Evolutionary conservation across 2,888 invertebrate genomes (phyloP), one percentile per base, ranked within the genome.

Genomic region (Allophyes oxyacanthae): DNA sequence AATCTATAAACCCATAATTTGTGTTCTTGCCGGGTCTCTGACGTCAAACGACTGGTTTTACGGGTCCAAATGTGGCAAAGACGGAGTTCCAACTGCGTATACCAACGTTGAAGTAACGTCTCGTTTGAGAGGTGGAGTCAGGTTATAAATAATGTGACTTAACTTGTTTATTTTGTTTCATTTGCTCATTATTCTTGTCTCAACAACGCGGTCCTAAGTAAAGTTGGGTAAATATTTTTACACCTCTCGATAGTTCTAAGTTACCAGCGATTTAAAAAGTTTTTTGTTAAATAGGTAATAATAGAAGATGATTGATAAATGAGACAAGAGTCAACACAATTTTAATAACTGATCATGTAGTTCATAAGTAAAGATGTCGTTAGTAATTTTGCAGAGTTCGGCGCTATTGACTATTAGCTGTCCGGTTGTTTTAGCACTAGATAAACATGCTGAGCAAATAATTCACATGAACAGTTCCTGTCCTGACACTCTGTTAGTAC

Each of bases 361-460:
- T 13, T 15, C 6, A 7, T 38, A 51, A 49, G 9, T 45, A 34
- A 42, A 34, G 10, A 30, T 11, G n/a, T 43, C 13, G 26, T 40
- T 43, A 41, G 50, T 42, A 54, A 51, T 25, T 20, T 56, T 60
- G 46, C 41, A 60, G 50, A 44, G 7, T 55, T 38, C 1, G 9
- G 9, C 9, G 46, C 7, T 56, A 54, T 64, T 54, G 26, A 49
- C 40, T 40, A 15, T 33, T 1, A 13, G 20, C 38, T 40, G 30
- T 30, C 14, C 28, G 36, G 41, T 45, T 6, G 14, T 28, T 43
- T 58, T 8, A n/a, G 28, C 51, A 50, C 28, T 54, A 45, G 10
- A 41, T 43, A 59, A 70, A 60, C 28, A 55, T 14, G 14, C 28
- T 25, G n/a, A 52, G 51, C 41, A 56, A 74, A 74, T 51, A 74